A percentile compares a stretch with the other conserved stretches of the same genome.
Conservation (phyloP, 2,113 vertebrate genomes). For the Struthidea cinerea region DNA sequence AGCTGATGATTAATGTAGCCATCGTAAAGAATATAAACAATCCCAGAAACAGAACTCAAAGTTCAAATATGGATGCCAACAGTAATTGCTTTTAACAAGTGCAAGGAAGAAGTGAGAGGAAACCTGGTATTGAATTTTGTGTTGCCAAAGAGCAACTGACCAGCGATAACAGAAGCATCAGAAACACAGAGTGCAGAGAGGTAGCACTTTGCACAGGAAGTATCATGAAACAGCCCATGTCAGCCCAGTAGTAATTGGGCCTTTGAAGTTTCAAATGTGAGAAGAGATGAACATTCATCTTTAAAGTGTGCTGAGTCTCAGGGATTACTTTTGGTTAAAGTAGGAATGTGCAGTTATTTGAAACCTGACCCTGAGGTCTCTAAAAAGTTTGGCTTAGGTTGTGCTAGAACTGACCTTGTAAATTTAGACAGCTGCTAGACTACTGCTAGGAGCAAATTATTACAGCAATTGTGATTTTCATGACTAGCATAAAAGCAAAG, state of each 20-base stretch:
- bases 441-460: constrained; percentile 70
- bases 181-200: constrained; percentile 27
- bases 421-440: constrained; percentile 76
- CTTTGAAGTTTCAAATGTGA: constrained; percentile 75
- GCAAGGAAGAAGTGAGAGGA: constrained; percentile 38
- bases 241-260: constrained; percentile 55
- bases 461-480: constrained; percentile 63
- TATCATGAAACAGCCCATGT: constrained; percentile 62
- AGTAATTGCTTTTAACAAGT: constrained; percentile 70
- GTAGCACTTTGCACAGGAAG: constrained; percentile 64
- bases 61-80: constrained; percentile 46
- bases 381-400: constrained; percentile 63
- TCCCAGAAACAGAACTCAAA: constrained; percentile 40
- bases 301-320: constrained; percentile 60
- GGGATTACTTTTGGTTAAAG: constrained; percentile 72
- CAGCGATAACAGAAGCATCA: constrained; percentile 26
- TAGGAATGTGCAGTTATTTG: constrained; percentile 74
- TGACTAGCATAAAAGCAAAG: constrained; percentile 52
- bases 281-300: constrained; percentile 72
- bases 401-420: constrained; percentile 71
- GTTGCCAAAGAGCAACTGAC: constrained; percentile 33
- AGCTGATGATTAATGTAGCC: constrained; percentile 55
- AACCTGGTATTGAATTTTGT: constrained; percentile 36
- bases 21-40: constrained; percentile 41
- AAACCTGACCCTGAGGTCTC: constrained; percentile 74